Evolutionary conservation across 2,113 vertebrate genomes (phyloP), one percentile per base, ranked within the genome.

Genomic region (Zosterops hypoxanthus): DNA sequence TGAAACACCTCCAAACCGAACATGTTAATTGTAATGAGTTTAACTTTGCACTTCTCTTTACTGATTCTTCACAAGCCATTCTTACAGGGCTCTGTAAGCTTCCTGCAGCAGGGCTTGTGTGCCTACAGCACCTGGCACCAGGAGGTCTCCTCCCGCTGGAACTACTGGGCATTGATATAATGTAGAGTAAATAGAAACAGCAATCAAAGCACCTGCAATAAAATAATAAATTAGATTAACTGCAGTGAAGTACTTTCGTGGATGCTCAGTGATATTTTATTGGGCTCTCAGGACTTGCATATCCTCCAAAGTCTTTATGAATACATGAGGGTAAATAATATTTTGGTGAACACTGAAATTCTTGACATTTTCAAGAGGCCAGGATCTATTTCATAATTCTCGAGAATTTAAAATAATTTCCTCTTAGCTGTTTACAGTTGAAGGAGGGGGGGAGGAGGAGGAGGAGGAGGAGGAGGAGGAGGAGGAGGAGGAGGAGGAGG

Each of bases 301-400:
- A 44, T 66, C 15, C 24, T 82, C 39, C 0, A 12, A 12, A 63
- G 31, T 23, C 90, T 90, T 90, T 83, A 60, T 64, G 56, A 68
- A 83, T 88, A 56, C 25, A 41, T 14, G 25, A 76, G 55, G 52
- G 66, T 50, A 87, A 84, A 66, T 66, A 88, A 39, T 50, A 41
- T 59, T 70, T 88, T 56, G 34, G 79, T 68, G 68, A 91, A 60
- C 6, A 14, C 39, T 79, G 73, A 79, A 61, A 82, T 63, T 53
- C n/a, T n/a, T 88, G 71, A 69, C 47, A 6, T 86, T 94, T 96
- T 90, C 89, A 82, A 42, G 86, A 65, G 57, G n/a, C 39, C 29
- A 5, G 33, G 46, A 61, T 87, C 84, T 82, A 20, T 91, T 76
- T 92, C 42, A n/a, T 31, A 76, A n/a, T 44, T 76, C 20, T 76